phyloP scores from a whole-genome alignment of 2,888 invertebrate species.

The Acleris sparsana region DNA sequence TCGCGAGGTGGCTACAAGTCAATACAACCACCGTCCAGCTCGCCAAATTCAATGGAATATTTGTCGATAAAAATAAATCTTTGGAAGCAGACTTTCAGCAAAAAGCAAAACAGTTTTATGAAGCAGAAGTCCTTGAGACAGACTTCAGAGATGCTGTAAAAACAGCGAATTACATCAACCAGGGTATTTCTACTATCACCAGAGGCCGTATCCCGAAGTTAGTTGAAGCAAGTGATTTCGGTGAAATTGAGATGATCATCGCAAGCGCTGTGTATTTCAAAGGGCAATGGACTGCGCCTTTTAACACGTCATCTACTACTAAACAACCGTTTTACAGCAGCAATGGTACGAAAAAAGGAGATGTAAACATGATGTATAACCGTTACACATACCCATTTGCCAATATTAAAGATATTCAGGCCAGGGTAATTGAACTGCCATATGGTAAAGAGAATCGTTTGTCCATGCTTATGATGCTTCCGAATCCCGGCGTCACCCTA shows the following conservation, averaged over 20 bases:
- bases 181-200: constrained; percentile 58
- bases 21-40: constrained; percentile 65
- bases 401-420: constrained; percentile 80
- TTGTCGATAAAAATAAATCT: constrained; percentile 51
- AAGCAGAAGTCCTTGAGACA: constrained; percentile 54
- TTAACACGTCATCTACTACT: constrained; percentile 81
- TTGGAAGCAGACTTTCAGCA: constrained; percentile 54
- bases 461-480: constrained; percentile 87
- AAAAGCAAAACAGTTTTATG: constrained; percentile 51
- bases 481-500: constrained; percentile 80
- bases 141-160: constrained; percentile 54
- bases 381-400: constrained; percentile 84
- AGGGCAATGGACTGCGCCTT: constrained; percentile 87
- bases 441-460: constrained; percentile 83
- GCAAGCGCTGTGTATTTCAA: constrained; percentile 88
- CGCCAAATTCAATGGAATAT: constrained; percentile 66
- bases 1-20: constrained; percentile 60
- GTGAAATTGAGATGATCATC: constrained; percentile 83
- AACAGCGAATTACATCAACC: constrained; percentile 57
- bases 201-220: constrained; percentile 61
- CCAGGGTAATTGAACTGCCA: constrained; percentile 86
- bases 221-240: constrained; percentile 67
- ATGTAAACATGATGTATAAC: constrained; percentile 90
- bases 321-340: constrained; percentile 83
- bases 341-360: constrained; percentile 72